Evolutionary conservation across 2,888 invertebrate genomes (phyloP).

Genomic region (Chrysopilus asiliformis): DNA sequence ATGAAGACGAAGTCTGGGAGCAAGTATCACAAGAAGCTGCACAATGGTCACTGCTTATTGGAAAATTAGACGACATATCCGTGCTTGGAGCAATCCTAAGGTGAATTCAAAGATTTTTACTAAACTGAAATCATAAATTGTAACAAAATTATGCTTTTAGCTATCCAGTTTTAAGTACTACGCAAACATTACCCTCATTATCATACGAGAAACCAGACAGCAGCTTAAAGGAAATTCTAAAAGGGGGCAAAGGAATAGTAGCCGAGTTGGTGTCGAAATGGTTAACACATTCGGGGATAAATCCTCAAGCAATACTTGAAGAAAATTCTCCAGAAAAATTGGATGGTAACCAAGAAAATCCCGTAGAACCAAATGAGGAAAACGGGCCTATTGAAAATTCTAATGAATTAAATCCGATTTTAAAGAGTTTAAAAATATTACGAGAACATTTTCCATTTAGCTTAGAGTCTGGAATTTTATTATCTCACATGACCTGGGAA

Average conservation of each 20-base stretch:
- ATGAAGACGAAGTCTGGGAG: slow-evolving; percentile 65
- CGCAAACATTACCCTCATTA: slow-evolving; percentile 36
- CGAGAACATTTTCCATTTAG: slow-evolving; percentile 77
- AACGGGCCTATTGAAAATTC: slow-evolving; percentile 1
- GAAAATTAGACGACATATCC: slow-evolving; percentile 79
- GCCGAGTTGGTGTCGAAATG: slow-evolving; percentile 81
- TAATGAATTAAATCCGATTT: slow-evolving; percentile 32
- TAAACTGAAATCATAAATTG: too few relatives aligned
- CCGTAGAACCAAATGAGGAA: slow-evolving; percentile 12
- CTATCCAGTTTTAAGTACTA: not conserved
- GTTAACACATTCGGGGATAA: slow-evolving; percentile 59
- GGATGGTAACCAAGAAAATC: too few relatives aligned
- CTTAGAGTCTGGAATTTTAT: slow-evolving; percentile 59
- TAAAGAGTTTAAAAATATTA: slow-evolving; percentile 49
- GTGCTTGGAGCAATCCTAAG: slow-evolving; percentile 49
- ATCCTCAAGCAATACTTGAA: slow-evolving; percentile 48
- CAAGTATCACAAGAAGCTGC: slow-evolving; percentile 72
- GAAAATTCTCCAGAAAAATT: too few relatives aligned
- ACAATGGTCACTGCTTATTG: slow-evolving; percentile 74
- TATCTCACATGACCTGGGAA: slow-evolving; percentile 86
- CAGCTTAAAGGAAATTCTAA: slow-evolving; percentile 51
- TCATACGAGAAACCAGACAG: slow-evolving; percentile 43
- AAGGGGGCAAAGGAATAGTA: slow-evolving; percentile 64
- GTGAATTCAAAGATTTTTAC: too few relatives aligned
- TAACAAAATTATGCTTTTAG: not conserved